Base-by-base conservation (phyloP, 2,797 vertebrate genomes). In the Pipistrellus kuhlii region DNA sequence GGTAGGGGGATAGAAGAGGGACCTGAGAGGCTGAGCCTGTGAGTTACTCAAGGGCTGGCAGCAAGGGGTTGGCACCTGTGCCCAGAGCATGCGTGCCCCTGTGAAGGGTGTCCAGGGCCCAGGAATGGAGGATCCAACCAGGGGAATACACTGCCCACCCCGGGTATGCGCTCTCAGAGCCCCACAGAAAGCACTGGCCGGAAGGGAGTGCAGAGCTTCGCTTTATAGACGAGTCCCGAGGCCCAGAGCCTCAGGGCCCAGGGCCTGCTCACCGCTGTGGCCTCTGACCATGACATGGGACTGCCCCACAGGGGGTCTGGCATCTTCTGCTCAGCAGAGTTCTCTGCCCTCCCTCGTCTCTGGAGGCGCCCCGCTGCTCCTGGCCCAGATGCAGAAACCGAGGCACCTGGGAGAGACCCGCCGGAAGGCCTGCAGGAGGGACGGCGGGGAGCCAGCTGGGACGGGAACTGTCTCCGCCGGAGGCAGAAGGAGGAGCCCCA, bases 41-140 rank as follows among this genome's bases (percentile, higher is more conserved):
- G 38, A 30, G n/a, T 18, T 84, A 46, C 38, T 77, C 55, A 20
- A 20, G 35, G 8, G 21, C 25, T 44, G 66, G 51, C 68, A 48
- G 20, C 59, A 44, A 25, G 23, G 25, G 20, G 30, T 32, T 5
- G 38, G 48, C 21, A 18, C 25, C 20, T 23, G 25, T n/a, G 12
- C 13, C 30, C 41, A 44, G 38, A 72, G 75, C n/a, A 66, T 10
- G 18, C 27, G 13, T 20, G 11, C 38, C 30, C 46, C 46, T 21
- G 17, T 11, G 6, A 27, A 75, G 35, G 15, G 32, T 48, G 35
- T 53, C 32, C 72, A 80, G 77, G 46, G 27, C 55, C 82, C 38
- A 3, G 17, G 23, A 14, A 8, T 7, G 3, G 3, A 11, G 51
- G 23, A 4, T 38, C 9, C 5, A 3, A 14, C 20, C 5, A 85